Conservation (phyloP, 2,113 vertebrate genomes). For the Polypterus senegalus region DNA sequence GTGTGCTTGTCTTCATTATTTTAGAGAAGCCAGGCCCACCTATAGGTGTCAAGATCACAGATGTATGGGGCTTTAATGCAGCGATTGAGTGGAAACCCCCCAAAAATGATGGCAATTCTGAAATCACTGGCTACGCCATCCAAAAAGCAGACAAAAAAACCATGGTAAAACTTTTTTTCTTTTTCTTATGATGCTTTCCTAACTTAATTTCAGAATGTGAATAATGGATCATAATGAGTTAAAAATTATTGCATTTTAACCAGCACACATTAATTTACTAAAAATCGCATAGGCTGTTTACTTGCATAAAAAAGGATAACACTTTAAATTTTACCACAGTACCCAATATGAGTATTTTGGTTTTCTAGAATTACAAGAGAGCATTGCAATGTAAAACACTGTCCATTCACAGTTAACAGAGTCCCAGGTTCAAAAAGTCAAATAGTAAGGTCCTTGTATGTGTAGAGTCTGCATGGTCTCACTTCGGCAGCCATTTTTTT, state of each 20-base stretch:
- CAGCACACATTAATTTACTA: not conserved
- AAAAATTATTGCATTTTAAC: not conserved
- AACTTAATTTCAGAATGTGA: no score
- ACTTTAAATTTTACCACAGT: no score
- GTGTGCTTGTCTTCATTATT: no score
- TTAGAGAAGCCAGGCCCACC: conserved; percentile 71
- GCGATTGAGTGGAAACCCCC: conserved; percentile 74
- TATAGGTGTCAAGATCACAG: conserved; percentile 49
- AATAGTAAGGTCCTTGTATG: no score
- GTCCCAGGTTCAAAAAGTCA: no score
- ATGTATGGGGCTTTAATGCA: conserved; percentile 80
- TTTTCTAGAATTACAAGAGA: not conserved
- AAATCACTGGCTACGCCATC: conserved; percentile 66
- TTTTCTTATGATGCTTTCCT: no score
- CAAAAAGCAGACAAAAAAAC: conserved; percentile 80
- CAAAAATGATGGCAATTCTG: conserved; percentile 68
- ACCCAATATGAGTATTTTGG: not conserved
- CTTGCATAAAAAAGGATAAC: not conserved
- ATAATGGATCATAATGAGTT: not conserved
- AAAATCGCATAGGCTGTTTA: not conserved
- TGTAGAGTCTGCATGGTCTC: no score
- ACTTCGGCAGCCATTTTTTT: no score
- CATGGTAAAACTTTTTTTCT: conserved; percentile 43
- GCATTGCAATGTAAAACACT: not conserved
- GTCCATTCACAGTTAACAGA: no score